phyloP scores from a whole-genome alignment of 2,888 invertebrate species.

The Bombylius discolor region DNA sequence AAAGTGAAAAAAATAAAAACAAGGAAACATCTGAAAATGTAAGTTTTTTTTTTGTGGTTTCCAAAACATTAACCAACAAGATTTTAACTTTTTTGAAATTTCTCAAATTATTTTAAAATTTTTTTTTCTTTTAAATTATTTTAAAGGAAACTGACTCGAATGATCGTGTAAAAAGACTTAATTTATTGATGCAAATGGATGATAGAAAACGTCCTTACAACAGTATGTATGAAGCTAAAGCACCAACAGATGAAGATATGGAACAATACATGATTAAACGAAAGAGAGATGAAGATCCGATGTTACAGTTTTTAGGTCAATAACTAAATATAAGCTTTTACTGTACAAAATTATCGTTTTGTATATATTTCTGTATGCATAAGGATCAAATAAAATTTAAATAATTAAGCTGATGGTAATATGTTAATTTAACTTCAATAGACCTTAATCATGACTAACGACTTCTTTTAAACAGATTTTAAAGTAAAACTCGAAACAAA shows the following conservation, averaged over 20 bases:
- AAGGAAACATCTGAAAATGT: conserved; percentile 24
- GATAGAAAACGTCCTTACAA: conserved; percentile 91
- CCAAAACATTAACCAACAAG: no score
- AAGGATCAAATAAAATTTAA: no score
- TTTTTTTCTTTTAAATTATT: background rate
- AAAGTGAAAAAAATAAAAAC: conserved; percentile 41
- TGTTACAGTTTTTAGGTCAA: conserved; percentile 54
- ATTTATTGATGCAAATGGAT: conserved; percentile 40
- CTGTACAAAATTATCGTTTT: no score
- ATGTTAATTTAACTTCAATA: no score
- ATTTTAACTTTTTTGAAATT: no score
- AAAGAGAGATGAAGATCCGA: conserved; percentile 79
- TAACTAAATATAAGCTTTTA: background rate
- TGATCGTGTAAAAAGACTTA: conserved; percentile 4
- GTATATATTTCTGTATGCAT: no score
- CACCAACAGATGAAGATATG: conserved; percentile 81
- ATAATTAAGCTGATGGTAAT: no score
- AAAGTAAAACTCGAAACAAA: no score
- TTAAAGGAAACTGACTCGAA: conserved; percentile 20
- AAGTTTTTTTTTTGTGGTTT: background rate
- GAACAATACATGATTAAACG: conserved; percentile 87
- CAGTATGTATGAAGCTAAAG: conserved; percentile 71
- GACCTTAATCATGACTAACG: no score
- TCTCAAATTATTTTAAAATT: background rate
- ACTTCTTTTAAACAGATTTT: no score